Base-by-base conservation (phyloP, 2,888 invertebrate species). In the Thecophora atra region DNA sequence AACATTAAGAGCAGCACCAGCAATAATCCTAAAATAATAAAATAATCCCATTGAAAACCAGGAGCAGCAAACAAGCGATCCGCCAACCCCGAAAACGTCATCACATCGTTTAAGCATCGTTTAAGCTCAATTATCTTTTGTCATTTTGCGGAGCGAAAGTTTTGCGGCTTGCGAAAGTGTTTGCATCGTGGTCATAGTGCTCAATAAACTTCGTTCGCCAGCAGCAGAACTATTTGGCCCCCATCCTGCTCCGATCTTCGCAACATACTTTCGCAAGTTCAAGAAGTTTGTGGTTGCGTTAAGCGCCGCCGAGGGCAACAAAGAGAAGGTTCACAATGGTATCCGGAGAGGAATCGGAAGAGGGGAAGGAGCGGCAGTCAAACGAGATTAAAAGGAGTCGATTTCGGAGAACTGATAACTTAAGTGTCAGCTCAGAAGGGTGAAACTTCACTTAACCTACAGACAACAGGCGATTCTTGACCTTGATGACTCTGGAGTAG, bases 121-220 rank as follows among this genome's bases (percentile, higher is more conserved):
- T 70, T 70, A 52, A 70, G 63, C 70, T 26, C 70, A 70, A 70
- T 70, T 70, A 70, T 63, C 62, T 37, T 70, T 70, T 63, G 70
- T 63, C 62, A 62, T 63, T 51, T 58, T 13, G 13, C 15, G 15
- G 13, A 26, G 28, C 13, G 42, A 11, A 37, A 67, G 21, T 52
- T 47, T 70, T 70, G 70, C 30, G 70, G 70, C 63, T 62, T 37
- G 7, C 37, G 37, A 52, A 70, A 70, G 52, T 24, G 70, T 51
- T 62, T 70, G n/a, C n/a, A 70, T 70, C 70, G 62, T 51, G 44
- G 60, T 60, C 68, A 24, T 28, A 24, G 30, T 44, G 30, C 13
- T n/a, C 15, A 7, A n/a, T 26, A 11, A 11, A 52, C 15, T n/a
- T 13, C 13, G 56, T 28, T 21, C 13, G 24, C 5, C n/a, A 19